Base-by-base conservation (phyloP, 2,113 vertebrate genomes). In the Callaeas wilsoni region DNA sequence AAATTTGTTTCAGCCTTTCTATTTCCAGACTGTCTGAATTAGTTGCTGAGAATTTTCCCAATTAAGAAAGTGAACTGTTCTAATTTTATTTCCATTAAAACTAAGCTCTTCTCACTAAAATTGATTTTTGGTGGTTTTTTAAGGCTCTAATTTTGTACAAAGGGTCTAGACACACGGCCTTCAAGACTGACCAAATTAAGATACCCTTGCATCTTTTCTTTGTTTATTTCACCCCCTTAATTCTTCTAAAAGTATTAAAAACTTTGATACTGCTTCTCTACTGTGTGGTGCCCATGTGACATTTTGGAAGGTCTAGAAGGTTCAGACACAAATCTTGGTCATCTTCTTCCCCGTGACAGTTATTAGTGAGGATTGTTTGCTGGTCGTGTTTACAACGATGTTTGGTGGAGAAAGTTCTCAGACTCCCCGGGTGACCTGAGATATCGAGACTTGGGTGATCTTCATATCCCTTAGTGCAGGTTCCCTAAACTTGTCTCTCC, bases 401-500 rank as follows among this genome's bases (percentile, higher is more conserved):
- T 37, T 73, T 69, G 9, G 3, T 63, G 14, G 5, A 27, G 18
- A 79, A 4, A 12, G 6, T 67, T 55, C 17, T 63, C 32, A 46
- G 42, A 26, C 3, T 63, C 17, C 4, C 13, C 25, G 30, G 6
- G 21, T 60, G 49, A 39, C 16, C 18, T 52, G 8, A 79, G 26
- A 44, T 30, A 42, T 42, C 26, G 10, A 73, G 27, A 44, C 46
- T 7, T 23, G 9, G 30, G 32, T 78, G 30, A 62, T 39, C 13
- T 57, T 55, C 27, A 33, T 0, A 0, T 65, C 9, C 8, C 3
- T 42, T 26, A 18, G 30, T 16, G 13, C 33, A 65, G 6, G 16
- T 69, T 81, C 13, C n/a, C 32, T 53, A 41, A 57, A 33, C 19
- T 35, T 52, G 25, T 77, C 25, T 41, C 5, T 56, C 12, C 6